These are phyloP conservation scores for Drosophila engyochracea DNA, from an alignment of 2,888 invertebrate species.

Conservation along the genomic window DNA sequence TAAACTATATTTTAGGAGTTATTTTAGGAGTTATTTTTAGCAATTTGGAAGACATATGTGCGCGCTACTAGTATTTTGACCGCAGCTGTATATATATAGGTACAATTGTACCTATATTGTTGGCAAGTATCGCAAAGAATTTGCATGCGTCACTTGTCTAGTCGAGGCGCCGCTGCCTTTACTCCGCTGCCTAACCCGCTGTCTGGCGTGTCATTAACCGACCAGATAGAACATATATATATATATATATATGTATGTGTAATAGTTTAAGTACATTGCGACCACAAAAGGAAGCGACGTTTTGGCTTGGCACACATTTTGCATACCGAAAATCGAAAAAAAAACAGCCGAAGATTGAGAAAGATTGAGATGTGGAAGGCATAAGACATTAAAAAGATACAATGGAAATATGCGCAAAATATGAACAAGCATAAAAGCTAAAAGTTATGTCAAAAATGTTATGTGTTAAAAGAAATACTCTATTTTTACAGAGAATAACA, in stretches of 20 bases:
- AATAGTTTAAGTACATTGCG: conserved; percentile 11
- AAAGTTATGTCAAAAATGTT: background rate
- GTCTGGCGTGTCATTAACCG: conserved; percentile 70
- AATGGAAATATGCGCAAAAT: conserved; percentile 54
- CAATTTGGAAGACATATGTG: background rate
- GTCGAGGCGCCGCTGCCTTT: conserved; percentile 35
- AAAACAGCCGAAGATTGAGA: conserved; percentile 51
- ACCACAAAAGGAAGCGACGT: conserved; percentile 51
- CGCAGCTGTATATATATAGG: conserved; percentile 2
- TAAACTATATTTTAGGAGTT: background rate
- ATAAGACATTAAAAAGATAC: conserved; percentile 47
- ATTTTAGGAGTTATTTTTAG: background rate
- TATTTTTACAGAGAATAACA: background rate
- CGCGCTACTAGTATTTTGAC: background rate
- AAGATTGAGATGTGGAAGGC: conserved; percentile 26
- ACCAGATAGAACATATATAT: conserved; percentile 18
- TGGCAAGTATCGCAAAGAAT: conserved; percentile 65
- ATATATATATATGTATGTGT: background rate
- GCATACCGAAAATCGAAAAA: conserved; percentile 69
- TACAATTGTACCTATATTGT: conserved; percentile 28
- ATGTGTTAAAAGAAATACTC: conserved; percentile 17
- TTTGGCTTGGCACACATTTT: conserved; percentile 76
- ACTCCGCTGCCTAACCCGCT: conserved; percentile 18
- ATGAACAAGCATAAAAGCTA: conserved; percentile 3
- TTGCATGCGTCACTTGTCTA: conserved; percentile 75